Evolutionary conservation across 1,140 invertebrate genomes (phyloP).

Genomic region (Calliphora vicina): DNA sequence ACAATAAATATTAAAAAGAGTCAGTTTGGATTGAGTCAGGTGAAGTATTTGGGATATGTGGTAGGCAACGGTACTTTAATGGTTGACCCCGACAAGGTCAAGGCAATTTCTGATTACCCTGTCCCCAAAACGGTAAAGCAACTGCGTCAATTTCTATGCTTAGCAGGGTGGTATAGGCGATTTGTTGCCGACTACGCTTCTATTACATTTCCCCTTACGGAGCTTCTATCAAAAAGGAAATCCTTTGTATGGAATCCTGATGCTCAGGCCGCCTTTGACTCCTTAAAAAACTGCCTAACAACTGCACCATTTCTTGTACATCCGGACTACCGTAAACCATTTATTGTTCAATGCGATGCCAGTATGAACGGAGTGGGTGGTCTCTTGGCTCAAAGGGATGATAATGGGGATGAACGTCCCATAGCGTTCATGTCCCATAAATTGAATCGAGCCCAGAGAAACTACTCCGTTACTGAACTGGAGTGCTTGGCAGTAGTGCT

Average conservation of each 20-base stretch:
- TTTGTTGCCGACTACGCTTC: slow-evolving; percentile 47
- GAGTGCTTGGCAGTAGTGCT: too few relatives aligned
- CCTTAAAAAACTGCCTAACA: slow-evolving; percentile 42
- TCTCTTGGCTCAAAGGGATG: too few relatives aligned
- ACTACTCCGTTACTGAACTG: too few relatives aligned
- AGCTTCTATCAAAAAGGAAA: too few relatives aligned
- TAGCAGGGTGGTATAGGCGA: not conserved
- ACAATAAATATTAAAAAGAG: not conserved
- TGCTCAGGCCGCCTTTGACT: slow-evolving; percentile 23
- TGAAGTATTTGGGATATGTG: too few relatives aligned
- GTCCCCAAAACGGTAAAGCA: slow-evolving; percentile 1
- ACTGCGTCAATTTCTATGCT: slow-evolving; percentile 12
- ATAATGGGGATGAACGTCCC: too few relatives aligned
- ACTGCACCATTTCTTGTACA: not conserved
- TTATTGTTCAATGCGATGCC: too few relatives aligned
- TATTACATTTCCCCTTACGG: too few relatives aligned
- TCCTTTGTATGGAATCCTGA: slow-evolving; percentile 48
- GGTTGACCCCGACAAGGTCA: slow-evolving; percentile 20
- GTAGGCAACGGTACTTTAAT: not conserved
- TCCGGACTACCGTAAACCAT: slow-evolving; percentile 46
- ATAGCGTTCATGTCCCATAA: too few relatives aligned
- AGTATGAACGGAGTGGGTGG: too few relatives aligned
- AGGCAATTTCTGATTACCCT: slow-evolving; percentile 12
- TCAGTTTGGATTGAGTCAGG: not conserved
- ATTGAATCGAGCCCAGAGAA: too few relatives aligned